Evolutionary conservation across 2,113 vertebrate genomes (phyloP), one percentile per base, ranked within the genome.

Genomic region (Pangasianodon hypophthalmus): DNA sequence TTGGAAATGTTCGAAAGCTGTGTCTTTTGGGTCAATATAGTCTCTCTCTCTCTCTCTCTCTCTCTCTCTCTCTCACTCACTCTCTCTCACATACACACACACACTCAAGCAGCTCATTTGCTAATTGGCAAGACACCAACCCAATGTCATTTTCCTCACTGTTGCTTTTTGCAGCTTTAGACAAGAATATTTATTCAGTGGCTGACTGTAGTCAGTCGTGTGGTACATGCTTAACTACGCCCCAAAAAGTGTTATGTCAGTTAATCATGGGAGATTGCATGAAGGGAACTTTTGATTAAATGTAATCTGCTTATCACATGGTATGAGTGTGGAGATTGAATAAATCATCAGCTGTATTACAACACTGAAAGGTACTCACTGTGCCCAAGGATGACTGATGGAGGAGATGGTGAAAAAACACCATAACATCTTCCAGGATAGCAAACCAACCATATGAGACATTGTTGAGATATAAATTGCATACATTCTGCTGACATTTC

Each of bases 111-210:
- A 54, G 50, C 50, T 82, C 52, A 58, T 84, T 58, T 84, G 81
- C 32, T 58, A 84, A 60, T 84, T 84, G 54, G 81, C 81, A 58
- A 60, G 32, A 41, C 80, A 58, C 52, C 32, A 32, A 10, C 16
- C 0, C 80, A 83, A 24, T 84, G 81, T 60, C 16, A 84, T 84
- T 84, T 84, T 60, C 10, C n/a, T 84, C 54, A 60, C 54, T 60
- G 18, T 26, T 41, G 32, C 52, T 11, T 83, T 83, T 21, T 24
- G 26, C 80, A 37, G 80, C 81, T 60, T 58, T 13, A 84, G 54
- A 60, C 29, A 60, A 6, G 2, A 41, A 58, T 41, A 41, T 60
- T 60, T 60, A 84, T 58, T 60, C 44, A 82, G 50, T 56, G n/a
- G n/a, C 32, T 37, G 29, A 37, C 29, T 21, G 44, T 81, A 52